Conservation (phyloP, 2,113 vertebrate species). For the Amazona guildingii region DNA sequence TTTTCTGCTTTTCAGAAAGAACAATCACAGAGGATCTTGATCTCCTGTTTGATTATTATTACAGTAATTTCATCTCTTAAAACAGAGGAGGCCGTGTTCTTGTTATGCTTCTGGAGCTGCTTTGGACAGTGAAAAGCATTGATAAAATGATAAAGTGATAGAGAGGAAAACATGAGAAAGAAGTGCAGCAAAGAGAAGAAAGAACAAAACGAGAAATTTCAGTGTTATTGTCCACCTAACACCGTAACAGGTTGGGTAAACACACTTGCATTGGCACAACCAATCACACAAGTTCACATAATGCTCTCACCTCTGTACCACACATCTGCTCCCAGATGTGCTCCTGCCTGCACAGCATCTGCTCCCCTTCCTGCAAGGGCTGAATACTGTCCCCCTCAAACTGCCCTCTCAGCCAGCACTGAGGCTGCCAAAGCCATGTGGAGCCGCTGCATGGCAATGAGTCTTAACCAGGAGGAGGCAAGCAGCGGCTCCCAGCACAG, state of each 20-base stretch:
- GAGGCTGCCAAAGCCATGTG: background rate
- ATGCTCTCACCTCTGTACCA: background rate
- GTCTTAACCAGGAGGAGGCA: background rate
- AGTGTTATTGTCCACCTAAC: background rate
- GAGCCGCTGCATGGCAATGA: fast-evolving
- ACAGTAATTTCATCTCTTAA: background rate
- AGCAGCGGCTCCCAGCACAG: background rate
- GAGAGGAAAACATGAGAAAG: background rate
- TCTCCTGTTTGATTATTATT: background rate
- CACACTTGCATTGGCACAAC: background rate
- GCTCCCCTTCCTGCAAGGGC: background rate
- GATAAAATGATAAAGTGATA: background rate
- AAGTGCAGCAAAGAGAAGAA: background rate
- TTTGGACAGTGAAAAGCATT: background rate
- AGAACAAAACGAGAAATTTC: background rate
- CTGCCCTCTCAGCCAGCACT: background rate
- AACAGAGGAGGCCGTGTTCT: background rate
- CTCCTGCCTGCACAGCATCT: background rate
- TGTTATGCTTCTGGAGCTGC: background rate
- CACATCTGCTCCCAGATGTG: background rate
- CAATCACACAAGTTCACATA: background rate
- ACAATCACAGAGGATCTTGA: background rate
- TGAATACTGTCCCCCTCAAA: no score
- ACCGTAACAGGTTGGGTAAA: fast-evolving
- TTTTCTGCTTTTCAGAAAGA: background rate